Base-by-base conservation (phyloP, 1,140 invertebrate species). In the Drosophila leontia region DNA sequence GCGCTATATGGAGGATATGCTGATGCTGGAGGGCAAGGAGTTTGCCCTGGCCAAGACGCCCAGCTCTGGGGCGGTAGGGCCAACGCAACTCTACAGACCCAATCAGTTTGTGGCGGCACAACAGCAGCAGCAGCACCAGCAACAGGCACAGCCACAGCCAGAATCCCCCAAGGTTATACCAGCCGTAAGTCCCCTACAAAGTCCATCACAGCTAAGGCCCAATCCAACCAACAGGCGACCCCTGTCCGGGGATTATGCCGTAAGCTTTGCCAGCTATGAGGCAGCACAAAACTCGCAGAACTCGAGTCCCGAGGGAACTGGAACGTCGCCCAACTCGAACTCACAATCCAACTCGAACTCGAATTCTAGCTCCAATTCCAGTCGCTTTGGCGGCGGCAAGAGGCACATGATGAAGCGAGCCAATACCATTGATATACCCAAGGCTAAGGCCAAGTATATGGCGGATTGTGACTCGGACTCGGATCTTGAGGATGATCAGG, bases 351-450 rank as follows among this genome's bases (percentile, higher is more conserved):
- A 29, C 26, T 29, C 26, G 26, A 29, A 60, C 41, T 72, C 67
- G 8, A 72, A 72, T 7, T 72, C 69, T 3, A 72, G 68, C 45
- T 60, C 70, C 7, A 72, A 26, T 17, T 45, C 61, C 45, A 67
- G 13, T 15, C 94, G 95, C 74, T 96, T 96, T 70, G 94, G 93
- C 32, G 80, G 84, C 37, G 94, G 93, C 41, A 96, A 96, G 79
- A 96, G 96, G 81, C 93, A 95, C 5, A 95, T 96, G 77, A 97
- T 97, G 94, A 97, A 97, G 93, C 94, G 97, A 26, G 97, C 97
- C 0, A 98, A 98, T 67, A 98, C 97, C 3, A 97, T 98, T 68
- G 97, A 98, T 83, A 97, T 97, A 85, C 96, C 96, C 1, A 96
- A 96, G 86, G 95, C 80, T 0, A 91, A 92, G 55, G 74, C 74